phyloP scores from a whole-genome alignment of 2,113 vertebrate genomes.

The Hemiprocne comata region DNA sequence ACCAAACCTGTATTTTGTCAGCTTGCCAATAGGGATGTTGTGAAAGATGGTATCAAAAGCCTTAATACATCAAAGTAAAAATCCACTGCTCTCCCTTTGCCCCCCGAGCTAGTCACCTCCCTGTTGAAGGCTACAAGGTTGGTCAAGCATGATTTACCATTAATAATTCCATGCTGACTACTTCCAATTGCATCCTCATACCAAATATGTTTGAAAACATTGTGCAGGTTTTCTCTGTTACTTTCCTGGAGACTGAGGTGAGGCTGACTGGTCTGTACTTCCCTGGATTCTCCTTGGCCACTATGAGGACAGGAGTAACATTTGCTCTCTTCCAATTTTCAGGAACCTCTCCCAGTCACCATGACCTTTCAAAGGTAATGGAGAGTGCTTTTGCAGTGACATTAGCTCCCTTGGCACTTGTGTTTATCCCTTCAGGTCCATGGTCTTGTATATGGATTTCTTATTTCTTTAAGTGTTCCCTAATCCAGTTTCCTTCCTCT shows the following conservation, averaged over 20 bases:
- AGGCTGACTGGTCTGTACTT: background rate
- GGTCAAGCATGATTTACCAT: background rate
- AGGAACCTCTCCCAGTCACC: background rate
- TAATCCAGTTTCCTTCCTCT: background rate
- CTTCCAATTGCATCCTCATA: background rate
- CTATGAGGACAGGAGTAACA: background rate
- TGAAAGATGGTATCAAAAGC: background rate
- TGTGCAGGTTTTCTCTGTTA: background rate
- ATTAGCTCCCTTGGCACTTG: background rate
- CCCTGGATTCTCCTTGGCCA: background rate
- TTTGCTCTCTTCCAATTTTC: background rate
- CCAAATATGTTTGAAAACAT: background rate
- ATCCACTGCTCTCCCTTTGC: background rate
- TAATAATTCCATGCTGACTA: background rate
- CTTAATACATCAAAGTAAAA: background rate
- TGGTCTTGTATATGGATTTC: background rate
- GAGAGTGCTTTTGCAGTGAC: background rate
- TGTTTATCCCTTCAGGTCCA: background rate
- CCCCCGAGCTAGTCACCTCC: background rate
- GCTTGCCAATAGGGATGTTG: background rate
- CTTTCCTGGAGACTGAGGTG: background rate
- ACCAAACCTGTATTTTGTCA: background rate
- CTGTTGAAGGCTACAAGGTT: background rate
- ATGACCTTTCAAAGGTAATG: background rate
- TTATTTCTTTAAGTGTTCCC: background rate